Evolutionary conservation across 2,113 vertebrate species (phyloP).

Genomic region (Condylura cristata): DNA sequence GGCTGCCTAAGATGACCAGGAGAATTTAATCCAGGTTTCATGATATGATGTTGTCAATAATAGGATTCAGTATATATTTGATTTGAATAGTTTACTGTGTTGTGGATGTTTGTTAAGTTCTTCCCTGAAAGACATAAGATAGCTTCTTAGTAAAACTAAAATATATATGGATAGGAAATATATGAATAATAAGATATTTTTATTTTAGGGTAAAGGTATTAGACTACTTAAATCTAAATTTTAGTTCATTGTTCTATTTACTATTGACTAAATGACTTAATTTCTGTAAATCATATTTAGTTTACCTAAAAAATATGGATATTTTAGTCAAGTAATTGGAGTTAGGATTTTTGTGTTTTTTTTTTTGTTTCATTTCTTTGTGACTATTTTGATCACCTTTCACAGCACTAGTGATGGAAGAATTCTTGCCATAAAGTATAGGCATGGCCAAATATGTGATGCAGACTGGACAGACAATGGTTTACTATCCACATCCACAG

Average conservation of each 20-base stretch:
- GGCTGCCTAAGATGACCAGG: not conserved
- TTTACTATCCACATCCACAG: not conserved
- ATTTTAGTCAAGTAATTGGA: not conserved
- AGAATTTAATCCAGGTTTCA: not conserved
- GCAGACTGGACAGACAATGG: not conserved
- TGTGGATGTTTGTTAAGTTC: not conserved
- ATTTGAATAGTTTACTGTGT: not conserved
- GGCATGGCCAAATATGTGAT: not conserved
- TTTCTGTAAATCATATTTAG: not conserved
- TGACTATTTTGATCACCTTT: not conserved
- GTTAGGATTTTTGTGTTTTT: not conserved
- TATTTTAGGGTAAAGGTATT: not conserved
- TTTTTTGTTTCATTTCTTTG: not conserved
- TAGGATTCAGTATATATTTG: not conserved
- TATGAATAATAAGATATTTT: not conserved
- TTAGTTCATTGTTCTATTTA: not conserved
- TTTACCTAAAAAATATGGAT: not conserved
- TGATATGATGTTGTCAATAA: not conserved
- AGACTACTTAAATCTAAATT: constrained; percentile 31
- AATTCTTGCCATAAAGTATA: not conserved
- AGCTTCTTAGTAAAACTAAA: not conserved
- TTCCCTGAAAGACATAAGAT: not conserved
- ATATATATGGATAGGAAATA: not conserved
- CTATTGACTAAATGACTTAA: not conserved
- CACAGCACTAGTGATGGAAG: not conserved